Conservation (phyloP, 30 jellyfish, hydroid and myxozoan genomes). For the Pelagia noctiluca region DNA sequence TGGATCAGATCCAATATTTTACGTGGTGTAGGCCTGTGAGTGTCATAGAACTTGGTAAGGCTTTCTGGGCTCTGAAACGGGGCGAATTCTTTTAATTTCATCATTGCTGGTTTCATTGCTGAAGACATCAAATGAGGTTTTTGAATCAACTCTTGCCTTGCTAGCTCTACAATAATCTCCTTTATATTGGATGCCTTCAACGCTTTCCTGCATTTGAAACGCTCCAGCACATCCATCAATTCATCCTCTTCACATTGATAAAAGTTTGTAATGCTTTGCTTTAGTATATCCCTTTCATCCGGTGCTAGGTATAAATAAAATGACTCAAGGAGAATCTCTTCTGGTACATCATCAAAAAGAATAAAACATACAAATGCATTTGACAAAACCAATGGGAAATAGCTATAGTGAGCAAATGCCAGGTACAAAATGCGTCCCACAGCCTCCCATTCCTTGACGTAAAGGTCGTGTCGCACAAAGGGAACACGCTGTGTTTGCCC, state of each 20-base stretch:
- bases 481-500: constrained; percentile 17
- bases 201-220: not conserved
- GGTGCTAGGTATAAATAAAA: constrained; percentile 1
- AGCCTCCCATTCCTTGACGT: constrained; percentile 20
- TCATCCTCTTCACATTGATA: constrained; percentile 10
- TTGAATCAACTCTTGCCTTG: constrained; percentile 32
- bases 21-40: not conserved
- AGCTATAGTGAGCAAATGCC: not conserved
- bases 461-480: not conserved
- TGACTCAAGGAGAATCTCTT: constrained; percentile 5
- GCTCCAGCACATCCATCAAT: constrained; percentile 7
- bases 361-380: constrained; percentile 2
- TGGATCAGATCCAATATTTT: not conserved
- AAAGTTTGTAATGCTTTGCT: constrained; percentile 9
- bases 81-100: not conserved
- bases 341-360: constrained; percentile 7
- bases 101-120: not conserved
- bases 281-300: not conserved
- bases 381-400: constrained; percentile 15
- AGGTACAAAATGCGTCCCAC: not conserved
- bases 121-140: constrained; percentile 20
- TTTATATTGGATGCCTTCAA: constrained; percentile 5
- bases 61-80: constrained; percentile 8
- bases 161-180: constrained; percentile 31
- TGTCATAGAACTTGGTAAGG: not conserved